phyloP scores from a whole-genome alignment of 2,888 invertebrate species.

The Unio delphinus region DNA sequence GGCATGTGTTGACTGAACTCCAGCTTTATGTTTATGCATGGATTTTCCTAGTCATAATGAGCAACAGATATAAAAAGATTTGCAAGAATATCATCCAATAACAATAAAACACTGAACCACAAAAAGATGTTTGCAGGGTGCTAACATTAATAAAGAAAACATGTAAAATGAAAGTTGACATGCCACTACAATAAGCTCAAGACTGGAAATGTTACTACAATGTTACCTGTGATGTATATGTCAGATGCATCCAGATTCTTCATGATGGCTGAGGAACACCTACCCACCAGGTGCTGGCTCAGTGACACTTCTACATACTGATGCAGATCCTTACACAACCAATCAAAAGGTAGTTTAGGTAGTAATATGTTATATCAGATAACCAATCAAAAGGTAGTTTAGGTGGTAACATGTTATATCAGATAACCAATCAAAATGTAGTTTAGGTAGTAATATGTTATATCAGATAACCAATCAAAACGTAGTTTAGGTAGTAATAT shows the following conservation, averaged over 20 bases:
- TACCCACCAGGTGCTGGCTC: constrained; percentile 86
- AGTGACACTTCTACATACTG: constrained; percentile 89
- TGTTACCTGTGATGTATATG: constrained; percentile 53
- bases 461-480: too few species aligned
- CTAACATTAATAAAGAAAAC: constrained; percentile 1
- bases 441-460: too few species aligned
- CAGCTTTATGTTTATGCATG: too few species aligned
- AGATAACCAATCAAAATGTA: too few species aligned
- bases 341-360: constrained; percentile 6
- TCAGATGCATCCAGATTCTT: constrained; percentile 51
- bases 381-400: constrained; percentile 9
- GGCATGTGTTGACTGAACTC: too few species aligned
- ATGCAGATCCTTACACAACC: constrained; percentile 78
- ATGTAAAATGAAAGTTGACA: background rate
- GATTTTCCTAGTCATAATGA: too few species aligned
- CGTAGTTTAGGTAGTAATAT: too few species aligned
- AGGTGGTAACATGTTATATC: too few species aligned
- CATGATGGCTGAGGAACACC: constrained; percentile 71
- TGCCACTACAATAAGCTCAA: background rate
- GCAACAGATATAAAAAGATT: too few species aligned
- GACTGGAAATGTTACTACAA: background rate
- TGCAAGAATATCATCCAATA: too few species aligned
- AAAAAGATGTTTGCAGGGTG: background rate
- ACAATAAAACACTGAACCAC: too few species aligned
- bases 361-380: constrained; percentile 2